phyloP scores from a whole-genome alignment of 2,113 vertebrate species.

The Otis tarda region DNA sequence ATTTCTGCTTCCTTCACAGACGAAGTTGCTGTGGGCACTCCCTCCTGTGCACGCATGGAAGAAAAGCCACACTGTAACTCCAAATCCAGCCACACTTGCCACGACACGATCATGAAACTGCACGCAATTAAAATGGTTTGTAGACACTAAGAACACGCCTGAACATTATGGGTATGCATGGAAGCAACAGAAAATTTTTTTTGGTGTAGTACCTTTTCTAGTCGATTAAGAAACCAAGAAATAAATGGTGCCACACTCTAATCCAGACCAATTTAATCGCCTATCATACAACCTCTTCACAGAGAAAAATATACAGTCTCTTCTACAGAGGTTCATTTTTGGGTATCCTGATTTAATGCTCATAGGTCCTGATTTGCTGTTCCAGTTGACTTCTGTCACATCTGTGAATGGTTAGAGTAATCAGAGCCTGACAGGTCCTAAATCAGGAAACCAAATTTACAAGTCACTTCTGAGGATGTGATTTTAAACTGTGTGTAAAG shows the following conservation, averaged over 20 bases:
- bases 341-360: constrained; percentile 1
- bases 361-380: constrained; percentile 17
- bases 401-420: constrained; percentile 12
- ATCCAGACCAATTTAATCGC: neutral
- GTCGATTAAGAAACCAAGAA: neutral
- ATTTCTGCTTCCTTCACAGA: constrained; percentile 37
- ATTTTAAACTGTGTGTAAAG: neutral
- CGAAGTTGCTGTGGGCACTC: constrained; percentile 20
- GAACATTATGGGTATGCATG: constrained; percentile 32
- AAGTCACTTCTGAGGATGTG: constrained; percentile 18
- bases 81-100: constrained; percentile 62
- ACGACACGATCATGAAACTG: constrained; percentile 63
- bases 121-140: constrained; percentile 44
- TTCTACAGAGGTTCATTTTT: constrained; percentile 5
- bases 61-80: constrained; percentile 15
- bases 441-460: constrained; percentile 50
- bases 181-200: constrained; percentile 48
- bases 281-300: neutral
- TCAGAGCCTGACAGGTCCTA: constrained; percentile 31
- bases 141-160: constrained; percentile 51
- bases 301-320: neutral
- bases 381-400: constrained; percentile 39
- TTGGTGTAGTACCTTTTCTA: neutral
- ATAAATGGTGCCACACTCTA: neutral
- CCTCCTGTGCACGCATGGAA: neutral